A percentile compares a stretch with the other conserved stretches of the same genome.
Evolutionary conservation across 2,113 vertebrate genomes (phyloP).

Genomic region (Proteles cristata): DNA sequence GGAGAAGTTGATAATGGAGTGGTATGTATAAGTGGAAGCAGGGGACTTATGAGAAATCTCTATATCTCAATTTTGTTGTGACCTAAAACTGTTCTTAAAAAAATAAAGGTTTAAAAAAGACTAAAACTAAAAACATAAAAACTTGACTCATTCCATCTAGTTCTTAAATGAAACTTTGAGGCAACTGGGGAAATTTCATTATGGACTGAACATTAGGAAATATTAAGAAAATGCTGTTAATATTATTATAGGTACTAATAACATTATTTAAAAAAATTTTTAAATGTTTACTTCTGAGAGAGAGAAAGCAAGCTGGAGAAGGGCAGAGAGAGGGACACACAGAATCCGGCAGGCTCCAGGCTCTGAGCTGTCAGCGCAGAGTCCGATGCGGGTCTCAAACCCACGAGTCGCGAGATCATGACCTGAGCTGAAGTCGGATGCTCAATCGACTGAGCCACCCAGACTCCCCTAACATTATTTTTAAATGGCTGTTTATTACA

Average conservation of each 20-base stretch:
- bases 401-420: too few relatives aligned
- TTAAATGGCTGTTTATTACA: not conserved
- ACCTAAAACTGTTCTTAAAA: not conserved
- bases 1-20: not conserved
- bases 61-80: not conserved
- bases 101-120: not conserved
- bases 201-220: not conserved
- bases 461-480: not conserved
- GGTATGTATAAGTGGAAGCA: not conserved
- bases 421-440: too few relatives aligned
- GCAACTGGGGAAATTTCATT: not conserved
- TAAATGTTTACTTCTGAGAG: too few relatives aligned
- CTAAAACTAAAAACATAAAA: not conserved
- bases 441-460: too few relatives aligned
- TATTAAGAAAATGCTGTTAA: not conserved
- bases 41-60: not conserved
- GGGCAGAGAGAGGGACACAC: too few relatives aligned
- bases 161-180: not conserved
- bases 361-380: too few relatives aligned
- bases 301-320: too few relatives aligned
- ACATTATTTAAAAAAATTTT: not conserved
- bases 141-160: not conserved
- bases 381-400: too few relatives aligned
- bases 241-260: not conserved
- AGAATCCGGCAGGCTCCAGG: too few relatives aligned